Evolutionary conservation across 23 tunicate genomes (phyloP).

Genomic region (Clavelina lepadiformis): DNA sequence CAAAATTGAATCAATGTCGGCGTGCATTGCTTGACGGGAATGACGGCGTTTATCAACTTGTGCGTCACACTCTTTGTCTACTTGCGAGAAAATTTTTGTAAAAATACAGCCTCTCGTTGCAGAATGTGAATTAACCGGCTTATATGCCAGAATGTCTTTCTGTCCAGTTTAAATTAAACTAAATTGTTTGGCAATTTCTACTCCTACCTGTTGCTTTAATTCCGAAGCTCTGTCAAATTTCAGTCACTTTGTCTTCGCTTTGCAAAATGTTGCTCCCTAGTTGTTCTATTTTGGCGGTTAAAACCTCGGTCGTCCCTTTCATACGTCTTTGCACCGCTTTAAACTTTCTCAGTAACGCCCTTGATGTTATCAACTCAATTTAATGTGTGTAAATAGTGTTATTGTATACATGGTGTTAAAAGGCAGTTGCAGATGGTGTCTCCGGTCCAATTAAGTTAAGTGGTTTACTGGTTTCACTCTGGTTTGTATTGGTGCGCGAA

Average conservation of each 20-base stretch:
- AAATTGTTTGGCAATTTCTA: neutral
- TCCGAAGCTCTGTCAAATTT: conserved; percentile 35
- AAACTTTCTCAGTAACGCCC: conserved; percentile 43
- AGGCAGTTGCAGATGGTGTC: too few species aligned
- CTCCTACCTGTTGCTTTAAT: conserved; percentile 40
- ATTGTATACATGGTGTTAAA: too few species aligned
- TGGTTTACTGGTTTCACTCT: too few species aligned
- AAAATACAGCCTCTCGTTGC: too few species aligned
- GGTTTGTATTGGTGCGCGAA: too few species aligned
- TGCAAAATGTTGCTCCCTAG: conserved; percentile 55
- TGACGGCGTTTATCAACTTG: conserved; percentile 53
- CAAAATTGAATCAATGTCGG: conserved; percentile 46
- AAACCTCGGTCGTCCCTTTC: conserved; percentile 32
- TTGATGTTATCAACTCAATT: conserved; percentile 21
- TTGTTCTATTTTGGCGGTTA: conserved; percentile 56
- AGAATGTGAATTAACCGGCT: too few species aligned
- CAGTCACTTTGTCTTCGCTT: conserved; percentile 35
- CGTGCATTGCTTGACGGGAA: conserved; percentile 59
- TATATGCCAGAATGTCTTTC: too few species aligned
- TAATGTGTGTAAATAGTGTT: neutral
- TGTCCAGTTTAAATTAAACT: too few species aligned
- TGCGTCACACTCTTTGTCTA: conserved; percentile 64
- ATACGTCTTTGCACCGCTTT: conserved; percentile 41
- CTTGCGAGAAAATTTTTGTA: conserved; percentile 18
- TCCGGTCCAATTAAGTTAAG: too few species aligned